Evolutionary conservation across 2,888 invertebrate species (phyloP).

Genomic region (Macroteleia sp.): DNA sequence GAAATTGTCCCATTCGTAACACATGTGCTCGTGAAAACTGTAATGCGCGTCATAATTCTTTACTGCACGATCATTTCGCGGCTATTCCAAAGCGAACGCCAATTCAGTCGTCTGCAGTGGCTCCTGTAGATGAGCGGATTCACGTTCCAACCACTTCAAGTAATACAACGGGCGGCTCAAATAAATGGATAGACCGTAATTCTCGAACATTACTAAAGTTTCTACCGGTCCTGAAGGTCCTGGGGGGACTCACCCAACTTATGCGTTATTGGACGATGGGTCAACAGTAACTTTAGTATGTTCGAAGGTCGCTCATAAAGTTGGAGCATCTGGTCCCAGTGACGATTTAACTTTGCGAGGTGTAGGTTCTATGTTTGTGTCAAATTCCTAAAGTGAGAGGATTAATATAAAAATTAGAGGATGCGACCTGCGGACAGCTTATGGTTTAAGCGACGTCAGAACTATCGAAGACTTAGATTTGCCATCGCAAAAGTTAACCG

Average conservation of each 20-base stretch:
- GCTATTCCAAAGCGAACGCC: no score
- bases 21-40: no score
- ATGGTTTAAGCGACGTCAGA: background rate
- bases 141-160: no score
- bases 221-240: background rate
- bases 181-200: no score
- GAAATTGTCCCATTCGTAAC: no score
- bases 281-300: background rate
- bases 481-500: background rate
- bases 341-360: background rate
- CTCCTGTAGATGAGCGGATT: no score
- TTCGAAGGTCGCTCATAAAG: background rate
- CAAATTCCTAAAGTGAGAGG: background rate
- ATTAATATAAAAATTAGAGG: background rate
- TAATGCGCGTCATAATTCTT: no score
- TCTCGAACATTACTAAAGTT: no score
- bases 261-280: slow-evolving; percentile 3
- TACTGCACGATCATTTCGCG: no score
- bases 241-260: background rate
- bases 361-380: background rate
- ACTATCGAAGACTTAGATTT: slow-evolving; percentile 12
- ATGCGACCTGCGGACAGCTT: no score
- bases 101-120: no score
- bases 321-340: background rate
- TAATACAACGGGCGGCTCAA: no score